Percentiles rank a stretch among this genome's conserved stretches.
Conservation (phyloP, 2,888 invertebrate genomes). For the Agonum fuliginosum region DNA sequence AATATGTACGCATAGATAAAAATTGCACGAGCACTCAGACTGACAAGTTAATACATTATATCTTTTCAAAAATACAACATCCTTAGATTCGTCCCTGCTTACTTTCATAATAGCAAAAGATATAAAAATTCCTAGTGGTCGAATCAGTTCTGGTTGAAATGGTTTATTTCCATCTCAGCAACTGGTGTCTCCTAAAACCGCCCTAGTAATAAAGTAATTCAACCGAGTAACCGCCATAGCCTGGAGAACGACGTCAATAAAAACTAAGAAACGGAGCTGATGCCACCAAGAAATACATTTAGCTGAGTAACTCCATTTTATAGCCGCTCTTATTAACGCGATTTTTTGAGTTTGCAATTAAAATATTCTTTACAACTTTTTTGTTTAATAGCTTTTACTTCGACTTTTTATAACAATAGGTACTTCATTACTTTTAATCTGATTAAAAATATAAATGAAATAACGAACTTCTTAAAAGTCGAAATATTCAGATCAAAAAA, state of each 20-base stretch:
- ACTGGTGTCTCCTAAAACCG: conserved; percentile 58
- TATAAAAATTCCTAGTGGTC: neutral
- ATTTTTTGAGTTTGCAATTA: conserved; percentile 24
- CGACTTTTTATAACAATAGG: conserved; percentile 6
- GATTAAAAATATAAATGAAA: conserved; percentile 29
- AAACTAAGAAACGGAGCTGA: conserved; percentile 8
- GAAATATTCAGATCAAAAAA: neutral
- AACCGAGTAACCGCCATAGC: conserved; percentile 47
- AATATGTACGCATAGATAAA: too few relatives aligned
- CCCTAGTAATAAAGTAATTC: conserved; percentile 49
- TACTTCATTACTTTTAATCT: conserved; percentile 17
- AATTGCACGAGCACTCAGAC: too few relatives aligned
- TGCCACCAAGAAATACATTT: conserved; percentile 36
- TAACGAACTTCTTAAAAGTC: conserved; percentile 9
- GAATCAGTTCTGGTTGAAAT: neutral
- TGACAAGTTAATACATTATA: too few relatives aligned
- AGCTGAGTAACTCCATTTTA: conserved; percentile 13
- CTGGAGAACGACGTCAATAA: conserved; percentile 43
- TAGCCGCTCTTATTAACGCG: conserved; percentile 39
- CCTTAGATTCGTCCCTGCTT: too few relatives aligned
- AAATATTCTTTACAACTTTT: conserved; percentile 34
- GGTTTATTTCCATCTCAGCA: conserved; percentile 22
- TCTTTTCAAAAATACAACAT: too few relatives aligned
- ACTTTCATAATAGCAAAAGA: too few relatives aligned
- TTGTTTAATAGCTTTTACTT: neutral